A percentile compares a stretch with the other conserved stretches of the same genome.
phyloP scores from a whole-genome alignment of 2,113 vertebrate species.

The Isurus oxyrinchus region DNA sequence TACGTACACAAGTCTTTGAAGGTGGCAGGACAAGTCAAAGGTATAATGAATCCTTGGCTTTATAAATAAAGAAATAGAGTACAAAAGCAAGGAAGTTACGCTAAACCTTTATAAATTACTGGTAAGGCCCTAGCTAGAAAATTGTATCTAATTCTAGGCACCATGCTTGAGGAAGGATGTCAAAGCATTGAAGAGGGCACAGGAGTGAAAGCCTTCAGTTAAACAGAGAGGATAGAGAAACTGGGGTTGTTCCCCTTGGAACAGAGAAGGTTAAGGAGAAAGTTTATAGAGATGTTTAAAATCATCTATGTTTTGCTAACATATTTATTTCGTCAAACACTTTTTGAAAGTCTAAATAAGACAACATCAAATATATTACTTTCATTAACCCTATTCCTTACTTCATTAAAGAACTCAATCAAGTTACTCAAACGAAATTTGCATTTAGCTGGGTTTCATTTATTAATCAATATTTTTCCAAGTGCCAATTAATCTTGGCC shows the following conservation, averaged over 20 bases:
- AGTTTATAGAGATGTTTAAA: too few species aligned
- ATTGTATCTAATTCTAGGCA: too few species aligned
- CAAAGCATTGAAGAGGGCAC: too few species aligned
- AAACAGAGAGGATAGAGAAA: too few species aligned
- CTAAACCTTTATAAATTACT: too few species aligned
- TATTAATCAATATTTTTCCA: not conserved
- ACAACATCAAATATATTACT: not conserved
- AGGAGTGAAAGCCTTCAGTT: too few species aligned
- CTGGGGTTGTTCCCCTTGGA: too few species aligned
- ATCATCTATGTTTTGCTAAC: not conserved
- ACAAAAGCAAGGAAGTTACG: too few species aligned
- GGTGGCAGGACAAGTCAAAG: not conserved
- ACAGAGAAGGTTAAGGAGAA: too few species aligned
- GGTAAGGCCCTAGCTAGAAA: too few species aligned
- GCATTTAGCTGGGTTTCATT: not conserved
- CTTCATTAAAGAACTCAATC: not conserved
- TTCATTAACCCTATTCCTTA: not conserved
- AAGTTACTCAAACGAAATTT: not conserved
- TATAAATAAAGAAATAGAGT: not conserved
- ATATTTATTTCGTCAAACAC: not conserved
- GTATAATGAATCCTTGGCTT: not conserved
- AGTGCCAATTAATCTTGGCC: not conserved
- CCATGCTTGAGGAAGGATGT: too few species aligned
- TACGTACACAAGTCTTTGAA: not conserved
- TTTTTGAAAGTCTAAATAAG: not conserved